phyloP scores from a whole-genome alignment of 2,113 vertebrate genomes.

The Sula dactylatra region DNA sequence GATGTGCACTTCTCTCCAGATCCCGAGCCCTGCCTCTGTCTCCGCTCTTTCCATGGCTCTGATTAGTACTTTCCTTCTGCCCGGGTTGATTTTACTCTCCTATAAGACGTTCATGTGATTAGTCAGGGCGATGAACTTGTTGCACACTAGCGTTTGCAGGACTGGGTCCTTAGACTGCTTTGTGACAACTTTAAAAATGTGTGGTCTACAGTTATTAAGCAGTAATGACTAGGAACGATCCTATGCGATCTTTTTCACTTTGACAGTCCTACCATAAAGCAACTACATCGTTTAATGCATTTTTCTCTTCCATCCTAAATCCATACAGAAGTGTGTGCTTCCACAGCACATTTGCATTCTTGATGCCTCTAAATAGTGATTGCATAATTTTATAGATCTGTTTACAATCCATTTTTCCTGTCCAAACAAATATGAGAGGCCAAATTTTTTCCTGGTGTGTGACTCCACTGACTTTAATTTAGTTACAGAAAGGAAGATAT shows the following conservation, averaged over 20 bases:
- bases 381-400: slow-evolving; percentile 25
- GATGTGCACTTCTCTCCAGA: background rate
- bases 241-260: background rate
- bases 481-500: slow-evolving; percentile 17
- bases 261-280: background rate
- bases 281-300: background rate
- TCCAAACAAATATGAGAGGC: slow-evolving; percentile 1
- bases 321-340: background rate
- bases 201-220: background rate
- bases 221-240: background rate
- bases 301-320: background rate
- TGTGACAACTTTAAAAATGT: background rate
- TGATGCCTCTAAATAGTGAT: background rate
- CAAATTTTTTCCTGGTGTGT: background rate
- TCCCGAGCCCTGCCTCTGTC: background rate
- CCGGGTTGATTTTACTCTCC: background rate
- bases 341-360: slow-evolving; percentile 29
- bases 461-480: slow-evolving; percentile 19
- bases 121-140: background rate
- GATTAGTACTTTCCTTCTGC: background rate
- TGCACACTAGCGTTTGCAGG: background rate
- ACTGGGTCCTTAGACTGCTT: background rate
- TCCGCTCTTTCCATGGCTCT: background rate
- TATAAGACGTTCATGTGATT: background rate
- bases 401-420: slow-evolving; percentile 39